Base-by-base conservation (phyloP, 2,888 invertebrate genomes). In the Aleiodes alternator region DNA sequence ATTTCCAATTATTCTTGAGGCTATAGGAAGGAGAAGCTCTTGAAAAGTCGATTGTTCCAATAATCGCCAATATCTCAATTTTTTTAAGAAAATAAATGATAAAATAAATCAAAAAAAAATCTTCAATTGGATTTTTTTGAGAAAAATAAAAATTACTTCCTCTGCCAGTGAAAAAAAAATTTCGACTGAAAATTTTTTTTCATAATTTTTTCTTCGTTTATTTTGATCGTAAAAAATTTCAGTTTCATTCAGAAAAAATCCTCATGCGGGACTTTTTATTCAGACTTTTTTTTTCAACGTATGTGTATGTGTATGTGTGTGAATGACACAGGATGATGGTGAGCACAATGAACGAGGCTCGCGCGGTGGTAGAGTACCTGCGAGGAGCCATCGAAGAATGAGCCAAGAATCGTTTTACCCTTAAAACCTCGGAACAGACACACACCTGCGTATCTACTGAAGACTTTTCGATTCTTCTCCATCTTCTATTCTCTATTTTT, bases 381-480 rank as follows among this genome's bases (percentile, higher is more conserved):
- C 68, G 71, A 69, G 8, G 23, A 16, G 34, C 29, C 48, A 43
- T 9, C 5, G n/a, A 68, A 51, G 51, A 68, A 50, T 68, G 31
- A 29, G 51, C 31, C 43, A 48, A 55, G 55, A 64, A 48, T 64
- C 64, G 64, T 64, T 64, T 64, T 64, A 64, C 64, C 64, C 79
- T 70, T 14, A 57, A 43, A 70, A 72, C 69, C 66, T 74, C 66
- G 56, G 66, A 64, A 59, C 43, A 50, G 68, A 70, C 57, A 78
- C 57, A 78, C 79, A 79, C 79, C 79, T 79, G 79, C 78, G 71
- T 73, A 68, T 68, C 29, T 29, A 48, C 31, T 23, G 56, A 51
- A 75, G 78, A 79, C 79, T 79, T 79, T 78, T 79, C 79, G 78
- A 79, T 79, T 79, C 78, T 78, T 73, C 31, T 51, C 43, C 59